Evolutionary conservation across 2,888 invertebrate species (phyloP), one percentile per base, ranked within the genome.

Genomic region (Smittia aterrima): DNA sequence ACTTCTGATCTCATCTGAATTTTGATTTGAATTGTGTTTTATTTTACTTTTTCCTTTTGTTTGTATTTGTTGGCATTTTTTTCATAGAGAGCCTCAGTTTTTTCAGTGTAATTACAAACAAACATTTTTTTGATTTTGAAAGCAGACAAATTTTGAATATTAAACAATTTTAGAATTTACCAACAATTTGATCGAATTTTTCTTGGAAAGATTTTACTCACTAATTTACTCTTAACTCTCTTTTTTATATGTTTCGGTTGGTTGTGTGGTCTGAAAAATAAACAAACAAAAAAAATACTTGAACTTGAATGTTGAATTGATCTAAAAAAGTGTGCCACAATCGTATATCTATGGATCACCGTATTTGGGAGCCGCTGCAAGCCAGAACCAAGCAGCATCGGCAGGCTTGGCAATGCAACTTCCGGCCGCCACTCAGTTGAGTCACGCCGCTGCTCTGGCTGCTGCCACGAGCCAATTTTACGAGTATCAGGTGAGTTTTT

Each of bases 381-480:
- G 77, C 16, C 64, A 64, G 41, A 24, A 64, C 22, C 38, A 27
- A 13, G 74, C 77, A 25, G 77, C 78, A 1, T 89, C 89, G 1
- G 89, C 90, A 18, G 90, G 91, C 74, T 82, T 90, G 78, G 89
- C 90, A 16, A 90, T 91, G 74, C 82, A 90, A 78, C 87, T 92
- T 77, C 89, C 89, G 78, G 89, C 88, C 76, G 83, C 86, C 32
- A 83, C 85, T 27, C 90, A 90, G 79, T 82, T 90, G 79, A 88
- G 88, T 78, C 90, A 90, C 80, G 91, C 91, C 0, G 91, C 91
- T 7, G 91, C 91, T 0, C 86, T 92, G 74, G 91, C 91, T 11
- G 92, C 92, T 0, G 92, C 91, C n/a, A 85, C 87, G 67, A 90
- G 90, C 79, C 91, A 92, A 80, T 88, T 92, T 80, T 92, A 92